A percentile compares a stretch with the other conserved stretches of the same genome.
These are phyloP conservation scores for Tenthredo distinguenda DNA, from an alignment of 2,888 invertebrate species.

Conservation along the genomic window DNA sequence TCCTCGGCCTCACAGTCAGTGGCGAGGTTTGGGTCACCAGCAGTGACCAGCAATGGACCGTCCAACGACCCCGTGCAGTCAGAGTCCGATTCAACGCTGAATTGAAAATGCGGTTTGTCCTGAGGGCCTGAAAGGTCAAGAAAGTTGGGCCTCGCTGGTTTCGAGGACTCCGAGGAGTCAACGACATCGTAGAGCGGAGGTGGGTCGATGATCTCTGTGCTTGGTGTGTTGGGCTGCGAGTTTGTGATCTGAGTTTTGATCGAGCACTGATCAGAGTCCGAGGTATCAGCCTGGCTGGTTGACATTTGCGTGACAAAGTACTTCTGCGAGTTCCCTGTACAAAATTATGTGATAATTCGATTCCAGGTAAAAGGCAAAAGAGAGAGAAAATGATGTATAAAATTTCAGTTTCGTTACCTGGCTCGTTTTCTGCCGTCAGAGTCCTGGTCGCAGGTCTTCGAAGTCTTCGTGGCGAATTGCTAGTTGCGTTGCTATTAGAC, in stretches of 20 bases:
- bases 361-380: background rate
- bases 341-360: background rate
- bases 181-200: conserved; percentile 71
- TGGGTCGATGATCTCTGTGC: conserved; percentile 72
- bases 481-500: conserved; percentile 79
- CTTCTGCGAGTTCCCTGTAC: conserved; percentile 45
- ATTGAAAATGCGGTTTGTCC: conserved; percentile 85
- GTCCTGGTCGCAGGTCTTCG: conserved; percentile 81
- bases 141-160: conserved; percentile 81
- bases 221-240: conserved; percentile 69
- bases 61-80: conserved; percentile 77
- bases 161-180: conserved; percentile 70
- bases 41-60: conserved; percentile 81
- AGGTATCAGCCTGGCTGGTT: conserved; percentile 69
- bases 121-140: conserved; percentile 84
- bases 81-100: conserved; percentile 73
- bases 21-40: conserved; percentile 76
- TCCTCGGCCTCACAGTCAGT: conserved; percentile 78
- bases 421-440: conserved; percentile 73
- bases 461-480: conserved; percentile 83
- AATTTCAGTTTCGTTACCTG: conserved; percentile 64
- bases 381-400: background rate
- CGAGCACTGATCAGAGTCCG: conserved; percentile 74
- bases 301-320: conserved; percentile 61
- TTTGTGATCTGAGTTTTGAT: conserved; percentile 73